A percentile compares a stretch with the other conserved stretches of the same genome.
Evolutionary conservation across 2,888 invertebrate genomes (phyloP).

Genomic region (Teinopalpus imperialis): DNA sequence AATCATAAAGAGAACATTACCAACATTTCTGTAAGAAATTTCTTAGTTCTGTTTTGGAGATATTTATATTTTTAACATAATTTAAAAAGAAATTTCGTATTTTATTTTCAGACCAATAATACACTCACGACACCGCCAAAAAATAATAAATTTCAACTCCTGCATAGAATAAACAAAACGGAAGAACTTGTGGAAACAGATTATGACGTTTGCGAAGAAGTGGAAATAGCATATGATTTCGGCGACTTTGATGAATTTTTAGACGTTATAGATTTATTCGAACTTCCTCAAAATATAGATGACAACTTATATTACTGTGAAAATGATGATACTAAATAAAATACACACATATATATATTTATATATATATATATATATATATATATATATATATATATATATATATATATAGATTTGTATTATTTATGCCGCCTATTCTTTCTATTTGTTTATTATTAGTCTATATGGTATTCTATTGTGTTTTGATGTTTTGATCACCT

Average conservation of each 20-base stretch:
- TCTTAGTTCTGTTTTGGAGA: background rate
- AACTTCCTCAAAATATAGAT: slow-evolving; percentile 5
- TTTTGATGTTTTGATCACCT: no score
- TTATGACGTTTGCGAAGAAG: background rate
- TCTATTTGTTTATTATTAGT: no score
- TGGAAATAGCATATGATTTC: slow-evolving; percentile 2
- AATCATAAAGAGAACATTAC: background rate
- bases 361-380: no score
- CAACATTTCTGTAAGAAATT: slow-evolving; percentile 11
- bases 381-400: no score
- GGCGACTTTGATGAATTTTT: slow-evolving; percentile 11
- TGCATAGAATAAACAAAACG: slow-evolving; percentile 10
- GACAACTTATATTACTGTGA: slow-evolving; percentile 7
- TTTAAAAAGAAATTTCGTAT: no score
- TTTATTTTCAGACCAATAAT: slow-evolving; percentile 19
- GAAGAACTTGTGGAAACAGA: slow-evolving; percentile 2
- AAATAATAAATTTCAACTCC: slow-evolving; percentile 9
- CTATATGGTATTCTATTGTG: no score
- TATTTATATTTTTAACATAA: background rate
- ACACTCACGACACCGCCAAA: background rate
- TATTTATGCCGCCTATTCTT: no score
- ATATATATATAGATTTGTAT: no score
- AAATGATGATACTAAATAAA: background rate
- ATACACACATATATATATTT: no score
- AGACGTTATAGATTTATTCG: slow-evolving; percentile 17